A percentile compares a stretch with the other conserved stretches of the same genome.
phyloP scores from a whole-genome alignment of 2,113 vertebrate species.

The Bothrops jararaca region DNA sequence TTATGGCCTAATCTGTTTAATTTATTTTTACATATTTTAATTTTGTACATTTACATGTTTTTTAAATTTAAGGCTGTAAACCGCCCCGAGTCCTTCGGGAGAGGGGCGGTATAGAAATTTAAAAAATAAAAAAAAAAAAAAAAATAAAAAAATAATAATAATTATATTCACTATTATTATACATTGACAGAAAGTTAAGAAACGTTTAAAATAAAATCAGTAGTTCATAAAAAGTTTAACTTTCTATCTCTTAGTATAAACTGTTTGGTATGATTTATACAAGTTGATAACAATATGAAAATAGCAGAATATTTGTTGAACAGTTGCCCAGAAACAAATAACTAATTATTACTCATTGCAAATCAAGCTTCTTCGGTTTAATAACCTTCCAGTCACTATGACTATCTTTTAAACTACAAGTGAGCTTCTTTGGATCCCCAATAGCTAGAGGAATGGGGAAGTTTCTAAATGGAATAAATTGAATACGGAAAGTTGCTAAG shows the following conservation, averaged over 20 bases:
- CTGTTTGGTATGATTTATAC: conserved; percentile 21
- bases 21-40: no score
- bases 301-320: conserved; percentile 44
- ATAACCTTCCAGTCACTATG: not conserved
- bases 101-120: no score
- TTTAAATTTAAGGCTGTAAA: no score
- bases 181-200: conserved; percentile 23
- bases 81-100: no score
- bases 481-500: not conserved
- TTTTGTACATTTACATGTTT: no score
- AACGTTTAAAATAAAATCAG: conserved; percentile 15
- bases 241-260: conserved; percentile 35
- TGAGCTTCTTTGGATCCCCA: not conserved
- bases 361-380: not conserved
- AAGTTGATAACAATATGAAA: conserved; percentile 59
- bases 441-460: not conserved
- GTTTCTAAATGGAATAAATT: not conserved
- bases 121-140: no score
- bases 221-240: conserved; percentile 6
- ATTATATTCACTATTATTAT: not conserved
- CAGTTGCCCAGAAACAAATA: conserved; percentile 20
- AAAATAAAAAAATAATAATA: no score
- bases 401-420: not conserved
- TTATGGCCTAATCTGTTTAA: no score
- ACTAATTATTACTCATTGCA: conserved; percentile 22